Conservation (phyloP, 2,888 invertebrate species). For the Heliconius ethilla region DNA sequence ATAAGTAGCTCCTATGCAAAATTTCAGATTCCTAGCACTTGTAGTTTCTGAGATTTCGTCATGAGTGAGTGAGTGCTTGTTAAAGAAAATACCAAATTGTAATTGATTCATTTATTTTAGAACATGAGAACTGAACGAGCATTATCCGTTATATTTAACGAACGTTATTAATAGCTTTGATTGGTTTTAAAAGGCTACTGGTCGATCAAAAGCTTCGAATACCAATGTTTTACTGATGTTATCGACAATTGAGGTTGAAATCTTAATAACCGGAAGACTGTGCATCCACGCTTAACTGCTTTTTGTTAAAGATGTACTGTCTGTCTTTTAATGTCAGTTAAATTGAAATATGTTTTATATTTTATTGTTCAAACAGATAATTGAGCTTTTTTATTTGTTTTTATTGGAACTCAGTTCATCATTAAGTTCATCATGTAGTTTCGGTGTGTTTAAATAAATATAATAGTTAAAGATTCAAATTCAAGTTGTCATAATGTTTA, state of each 20-base stretch:
- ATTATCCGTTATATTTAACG: slow-evolving; percentile 29
- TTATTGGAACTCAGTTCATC: too few relatives aligned
- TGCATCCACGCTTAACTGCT: slow-evolving; percentile 4
- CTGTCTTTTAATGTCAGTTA: background rate
- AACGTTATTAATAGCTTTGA: slow-evolving; percentile 45
- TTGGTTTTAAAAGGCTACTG: slow-evolving; percentile 48
- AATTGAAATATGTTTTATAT: background rate
- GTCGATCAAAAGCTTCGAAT: slow-evolving; percentile 50
- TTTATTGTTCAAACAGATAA: too few relatives aligned
- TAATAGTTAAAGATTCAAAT: too few relatives aligned
- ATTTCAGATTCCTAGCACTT: too few relatives aligned
- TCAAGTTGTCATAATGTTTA: too few relatives aligned
- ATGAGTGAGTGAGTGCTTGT: too few relatives aligned
- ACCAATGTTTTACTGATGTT: slow-evolving; percentile 58
- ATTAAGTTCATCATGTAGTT: too few relatives aligned
- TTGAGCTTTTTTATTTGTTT: too few relatives aligned
- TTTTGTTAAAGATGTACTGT: slow-evolving; percentile 12
- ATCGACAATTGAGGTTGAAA: slow-evolving; percentile 55
- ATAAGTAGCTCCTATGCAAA: too few relatives aligned
- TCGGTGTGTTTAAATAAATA: too few relatives aligned
- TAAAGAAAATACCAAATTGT: background rate
- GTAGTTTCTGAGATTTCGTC: too few relatives aligned
- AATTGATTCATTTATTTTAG: background rate
- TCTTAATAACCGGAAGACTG: slow-evolving; percentile 34
- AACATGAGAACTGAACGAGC: slow-evolving; percentile 7